These are phyloP conservation scores for Apogon hyalosoma DNA, from an alignment of 2,797 vertebrate species.

Conservation along the genomic window DNA sequence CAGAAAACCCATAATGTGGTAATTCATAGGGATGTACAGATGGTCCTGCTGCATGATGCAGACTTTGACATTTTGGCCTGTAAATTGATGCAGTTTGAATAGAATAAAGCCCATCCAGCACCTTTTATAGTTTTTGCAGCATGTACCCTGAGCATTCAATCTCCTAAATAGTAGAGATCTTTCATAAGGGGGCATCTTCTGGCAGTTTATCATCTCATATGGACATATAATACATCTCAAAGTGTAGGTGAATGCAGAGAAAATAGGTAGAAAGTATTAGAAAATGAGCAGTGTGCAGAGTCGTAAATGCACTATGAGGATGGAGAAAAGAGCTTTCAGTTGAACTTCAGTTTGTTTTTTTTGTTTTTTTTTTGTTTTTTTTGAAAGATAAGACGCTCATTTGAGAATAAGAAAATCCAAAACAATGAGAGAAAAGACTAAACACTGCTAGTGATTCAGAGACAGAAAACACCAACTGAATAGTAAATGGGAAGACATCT, in stretches of 20 bases:
- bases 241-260: background rate
- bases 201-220: conserved; percentile 1
- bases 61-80: conserved; percentile 18
- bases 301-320: conserved; percentile 16
- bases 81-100: conserved; percentile 4
- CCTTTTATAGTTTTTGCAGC: conserved; percentile 1
- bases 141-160: conserved; percentile 19
- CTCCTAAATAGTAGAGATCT: background rate
- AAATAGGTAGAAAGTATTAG: background rate
- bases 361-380: too few species aligned
- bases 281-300: background rate
- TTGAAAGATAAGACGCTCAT: conserved; percentile 7
- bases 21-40: conserved; percentile 28
- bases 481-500: conserved; percentile 14
- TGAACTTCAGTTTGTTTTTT: conserved; percentile 21
- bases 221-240: background rate
- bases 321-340: background rate
- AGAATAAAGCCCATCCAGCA: background rate
- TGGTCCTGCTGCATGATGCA: conserved; percentile 34
- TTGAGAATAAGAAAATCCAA: background rate
- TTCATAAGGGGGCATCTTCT: background rate
- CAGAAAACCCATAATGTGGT: conserved; percentile 21
- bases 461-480: conserved; percentile 5
- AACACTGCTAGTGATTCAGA: background rate
- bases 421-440: conserved; percentile 6